Evolutionary conservation across 2,888 invertebrate genomes (phyloP).

Genomic region (Hemistola chrysoprasaria): DNA sequence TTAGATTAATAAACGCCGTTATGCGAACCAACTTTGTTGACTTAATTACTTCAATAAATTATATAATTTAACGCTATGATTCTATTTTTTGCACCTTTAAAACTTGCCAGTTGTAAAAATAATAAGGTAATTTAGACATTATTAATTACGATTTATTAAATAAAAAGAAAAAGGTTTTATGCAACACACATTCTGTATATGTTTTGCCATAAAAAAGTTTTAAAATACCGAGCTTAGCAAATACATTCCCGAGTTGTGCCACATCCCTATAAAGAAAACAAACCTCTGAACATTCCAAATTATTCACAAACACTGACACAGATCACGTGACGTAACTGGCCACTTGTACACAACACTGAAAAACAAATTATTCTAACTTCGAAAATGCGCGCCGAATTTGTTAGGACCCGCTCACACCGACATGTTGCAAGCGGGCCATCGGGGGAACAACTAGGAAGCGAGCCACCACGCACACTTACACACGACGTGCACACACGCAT

Average conservation of each 20-base stretch:
- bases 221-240: no score
- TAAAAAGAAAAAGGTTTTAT: no score
- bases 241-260: conserved; percentile 43
- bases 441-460: conserved; percentile 78
- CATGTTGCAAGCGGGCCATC: conserved; percentile 77
- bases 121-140: conserved; percentile 9
- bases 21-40: conserved; percentile 2
- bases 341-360: conserved; percentile 29
- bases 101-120: conserved; percentile 24
- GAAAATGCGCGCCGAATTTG: conserved; percentile 64
- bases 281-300: conserved; percentile 53
- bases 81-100: conserved; percentile 15
- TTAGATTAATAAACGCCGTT: conserved; percentile 2
- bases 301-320: conserved; percentile 37
- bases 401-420: conserved; percentile 74
- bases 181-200: no score
- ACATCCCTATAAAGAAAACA: conserved; percentile 36
- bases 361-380: conserved; percentile 34
- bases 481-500: conserved; percentile 29
- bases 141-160: no score
- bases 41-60: no score
- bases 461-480: conserved; percentile 49
- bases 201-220: no score
- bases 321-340: conserved; percentile 26
- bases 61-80: no score